A percentile compares a stretch with the other conserved stretches of the same genome.
Evolutionary conservation across 2,888 invertebrate genomes (phyloP).

Genomic region (Allacma fusca): DNA sequence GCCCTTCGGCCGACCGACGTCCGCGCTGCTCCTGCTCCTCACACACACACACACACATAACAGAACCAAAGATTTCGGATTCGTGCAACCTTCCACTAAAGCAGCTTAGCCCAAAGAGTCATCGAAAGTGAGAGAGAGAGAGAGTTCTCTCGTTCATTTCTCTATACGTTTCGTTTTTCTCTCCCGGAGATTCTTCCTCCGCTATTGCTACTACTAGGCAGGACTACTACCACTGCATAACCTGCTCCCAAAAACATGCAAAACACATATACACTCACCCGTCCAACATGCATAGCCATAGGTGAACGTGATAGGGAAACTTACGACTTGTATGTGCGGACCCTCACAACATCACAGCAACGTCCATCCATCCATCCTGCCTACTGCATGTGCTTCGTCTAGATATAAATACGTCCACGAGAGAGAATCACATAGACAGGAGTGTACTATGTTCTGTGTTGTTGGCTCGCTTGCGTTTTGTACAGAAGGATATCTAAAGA

Average conservation of each 20-base stretch:
- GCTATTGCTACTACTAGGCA: neutral
- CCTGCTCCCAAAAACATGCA: neutral
- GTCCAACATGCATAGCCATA: slow-evolving; percentile 30
- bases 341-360: slow-evolving; percentile 18
- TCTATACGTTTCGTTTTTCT: neutral
- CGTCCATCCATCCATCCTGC: slow-evolving; percentile 21
- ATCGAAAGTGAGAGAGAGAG: slow-evolving; percentile 26
- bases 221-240: neutral
- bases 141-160: slow-evolving; percentile 29
- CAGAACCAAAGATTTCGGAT: slow-evolving; percentile 18
- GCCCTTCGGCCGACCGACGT: slow-evolving; percentile 50
- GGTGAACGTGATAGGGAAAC: slow-evolving; percentile 12
- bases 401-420: neutral
- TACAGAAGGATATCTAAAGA: neutral
- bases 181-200: slow-evolving; percentile 23
- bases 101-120: slow-evolving; percentile 40
- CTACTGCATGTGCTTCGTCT: neutral
- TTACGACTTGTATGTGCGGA: slow-evolving; percentile 11
- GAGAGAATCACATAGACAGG: neutral
- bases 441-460: neutral
- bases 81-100: slow-evolving; percentile 15
- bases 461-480: neutral
- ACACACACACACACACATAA: slow-evolving; percentile 11
- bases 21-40: slow-evolving; percentile 36
- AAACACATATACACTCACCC: neutral